phyloP scores from a whole-genome alignment of 2,888 invertebrate genomes.

The Parnassius smintheus region DNA sequence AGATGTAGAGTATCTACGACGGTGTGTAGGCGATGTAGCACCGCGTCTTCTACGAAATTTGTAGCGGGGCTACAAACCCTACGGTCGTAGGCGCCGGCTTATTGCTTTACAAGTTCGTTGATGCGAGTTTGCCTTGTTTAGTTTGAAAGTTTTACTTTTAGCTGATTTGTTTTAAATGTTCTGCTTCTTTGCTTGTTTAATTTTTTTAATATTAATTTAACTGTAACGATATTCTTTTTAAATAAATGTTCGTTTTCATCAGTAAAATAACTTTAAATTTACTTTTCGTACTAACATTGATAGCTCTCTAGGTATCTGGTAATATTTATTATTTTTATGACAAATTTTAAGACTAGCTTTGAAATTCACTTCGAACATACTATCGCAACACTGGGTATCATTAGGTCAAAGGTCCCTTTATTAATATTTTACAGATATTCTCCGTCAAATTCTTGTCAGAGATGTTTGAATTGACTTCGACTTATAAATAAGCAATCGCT shows the following conservation, averaged over 20 bases:
- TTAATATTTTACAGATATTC: conserved; percentile 5
- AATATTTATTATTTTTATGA: no score
- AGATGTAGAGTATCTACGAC: no score
- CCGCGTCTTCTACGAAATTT: conserved; percentile 23
- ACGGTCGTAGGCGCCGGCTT: conserved; percentile 10
- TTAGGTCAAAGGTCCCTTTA: conserved; percentile 3
- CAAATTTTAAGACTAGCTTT: no score
- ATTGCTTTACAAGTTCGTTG: conserved; percentile 10
- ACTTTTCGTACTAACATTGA: no score
- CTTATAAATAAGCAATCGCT: not conserved
- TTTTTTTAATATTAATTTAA: no score
- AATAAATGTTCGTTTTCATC: no score
- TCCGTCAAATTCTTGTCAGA: not conserved
- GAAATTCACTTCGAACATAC: no score
- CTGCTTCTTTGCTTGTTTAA: no score
- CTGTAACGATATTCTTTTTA: no score
- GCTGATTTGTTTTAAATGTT: not conserved
- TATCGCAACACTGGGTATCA: not conserved
- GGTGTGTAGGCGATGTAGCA: not conserved
- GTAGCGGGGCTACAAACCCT: conserved; percentile 28
- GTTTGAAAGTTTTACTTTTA: no score
- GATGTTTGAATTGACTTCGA: not conserved
- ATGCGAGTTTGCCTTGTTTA: conserved; percentile 4
- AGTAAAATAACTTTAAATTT: no score
- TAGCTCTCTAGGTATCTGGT: no score